phyloP scores from a whole-genome alignment of 2,797 vertebrate genomes.

The Enteromius treurensis region DNA sequence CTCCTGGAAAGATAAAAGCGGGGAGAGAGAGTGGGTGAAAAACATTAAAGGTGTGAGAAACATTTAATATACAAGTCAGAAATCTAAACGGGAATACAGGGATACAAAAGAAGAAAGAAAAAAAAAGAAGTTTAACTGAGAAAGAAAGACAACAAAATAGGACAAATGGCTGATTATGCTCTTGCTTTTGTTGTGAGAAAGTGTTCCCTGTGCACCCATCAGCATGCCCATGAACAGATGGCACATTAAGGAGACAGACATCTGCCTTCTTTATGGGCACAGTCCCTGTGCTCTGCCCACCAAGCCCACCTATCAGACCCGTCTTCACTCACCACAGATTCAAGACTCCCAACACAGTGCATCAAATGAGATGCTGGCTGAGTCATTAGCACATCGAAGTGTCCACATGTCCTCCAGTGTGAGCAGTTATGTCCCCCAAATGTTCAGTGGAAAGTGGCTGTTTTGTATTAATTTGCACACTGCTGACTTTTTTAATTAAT shows the following conservation, averaged over 20 bases:
- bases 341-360: constrained; percentile 24
- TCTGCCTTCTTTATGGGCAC: constrained; percentile 57
- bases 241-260: constrained; percentile 60
- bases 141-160: constrained; percentile 17
- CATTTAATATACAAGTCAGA: background rate
- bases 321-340: constrained; percentile 40
- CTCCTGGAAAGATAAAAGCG: constrained; percentile 78
- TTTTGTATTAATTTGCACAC: constrained; percentile 6
- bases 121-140: background rate
- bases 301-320: constrained; percentile 42
- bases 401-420: constrained; percentile 8
- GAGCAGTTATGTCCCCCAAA: constrained; percentile 28
- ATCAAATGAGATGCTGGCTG: constrained; percentile 20
- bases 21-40: constrained; percentile 29
- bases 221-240: constrained; percentile 57
- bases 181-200: constrained; percentile 56
- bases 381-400: constrained; percentile 45
- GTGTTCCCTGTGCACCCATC: constrained; percentile 51
- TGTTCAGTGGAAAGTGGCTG: constrained; percentile 4
- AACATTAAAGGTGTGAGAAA: constrained; percentile 9
- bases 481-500: background rate
- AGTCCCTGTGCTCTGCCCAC: constrained; percentile 16
- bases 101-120: constrained; percentile 1
- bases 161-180: constrained; percentile 51
- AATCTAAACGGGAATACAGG: background rate